A percentile compares a stretch with the other conserved stretches of the same genome.
These are phyloP conservation scores for Triplophysa tibetana DNA, from an alignment of 2,113 vertebrate genomes.

Conservation along the genomic window DNA sequence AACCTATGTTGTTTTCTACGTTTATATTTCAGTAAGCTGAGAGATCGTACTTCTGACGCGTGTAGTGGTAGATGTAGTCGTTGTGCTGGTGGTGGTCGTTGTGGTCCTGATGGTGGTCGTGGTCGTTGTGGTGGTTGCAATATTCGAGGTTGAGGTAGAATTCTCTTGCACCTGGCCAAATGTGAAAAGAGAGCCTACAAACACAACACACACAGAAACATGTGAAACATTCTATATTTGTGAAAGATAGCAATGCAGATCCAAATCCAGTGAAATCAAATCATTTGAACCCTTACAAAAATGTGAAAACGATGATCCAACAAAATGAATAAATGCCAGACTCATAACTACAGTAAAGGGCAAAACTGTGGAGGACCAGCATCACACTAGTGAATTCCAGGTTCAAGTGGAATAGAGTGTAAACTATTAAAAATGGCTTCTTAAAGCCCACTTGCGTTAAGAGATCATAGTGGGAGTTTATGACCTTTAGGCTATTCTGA, in stretches of 20 bases:
- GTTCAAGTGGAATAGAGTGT: not conserved
- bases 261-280: not conserved
- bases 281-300: conserved; percentile 26
- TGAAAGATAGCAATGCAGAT: not conserved
- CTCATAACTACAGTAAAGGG: conserved; percentile 22
- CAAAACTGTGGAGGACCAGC: conserved; percentile 15
- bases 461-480: conserved; percentile 24
- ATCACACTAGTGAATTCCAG: conserved; percentile 30
- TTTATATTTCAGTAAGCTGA: too few relatives aligned
- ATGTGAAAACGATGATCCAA: conserved; percentile 12
- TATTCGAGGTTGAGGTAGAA: conserved; percentile 52
- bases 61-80: conserved; percentile 40
- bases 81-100: conserved; percentile 36
- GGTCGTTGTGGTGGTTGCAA: conserved; percentile 43
- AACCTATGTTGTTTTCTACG: too few relatives aligned
- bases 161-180: conserved; percentile 66
- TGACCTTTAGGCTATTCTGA: conserved; percentile 28
- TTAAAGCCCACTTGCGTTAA: not conserved
- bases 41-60: conserved; percentile 69
- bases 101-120: conserved; percentile 28
- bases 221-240: not conserved
- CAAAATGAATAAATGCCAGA: not conserved
- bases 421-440: conserved; percentile 5
- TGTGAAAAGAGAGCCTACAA: conserved; percentile 70
- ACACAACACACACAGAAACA: conserved; percentile 4